Conservation (phyloP, 2,113 vertebrate genomes). For the Colinus virginianus region DNA sequence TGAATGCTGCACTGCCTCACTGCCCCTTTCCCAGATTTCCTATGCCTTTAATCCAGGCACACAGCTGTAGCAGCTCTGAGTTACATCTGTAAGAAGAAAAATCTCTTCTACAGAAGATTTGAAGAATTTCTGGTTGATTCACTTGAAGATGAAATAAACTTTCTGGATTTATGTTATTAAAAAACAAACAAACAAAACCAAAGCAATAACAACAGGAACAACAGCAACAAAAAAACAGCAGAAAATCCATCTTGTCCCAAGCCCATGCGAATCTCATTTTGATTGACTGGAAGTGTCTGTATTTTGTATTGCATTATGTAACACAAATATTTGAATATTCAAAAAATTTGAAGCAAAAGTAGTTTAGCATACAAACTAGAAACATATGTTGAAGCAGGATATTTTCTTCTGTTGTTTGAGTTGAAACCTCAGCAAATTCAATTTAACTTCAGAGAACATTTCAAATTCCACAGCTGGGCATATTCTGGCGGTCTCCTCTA, state of each 20-base stretch:
- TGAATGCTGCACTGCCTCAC: neutral
- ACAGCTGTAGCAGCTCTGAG: conserved; percentile 33
- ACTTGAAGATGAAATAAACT: neutral
- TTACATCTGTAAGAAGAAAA: conserved; percentile 20
- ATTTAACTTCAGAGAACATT: neutral
- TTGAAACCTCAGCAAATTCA: conserved; percentile 11
- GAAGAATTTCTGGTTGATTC: neutral
- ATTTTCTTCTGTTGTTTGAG: neutral
- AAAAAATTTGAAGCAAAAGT: neutral
- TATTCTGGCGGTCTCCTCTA: neutral
- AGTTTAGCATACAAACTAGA: neutral
- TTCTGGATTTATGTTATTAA: neutral
- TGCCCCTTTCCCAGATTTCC: neutral
- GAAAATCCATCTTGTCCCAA: neutral
- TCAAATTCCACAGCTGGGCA: neutral
- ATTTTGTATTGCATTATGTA: neutral
- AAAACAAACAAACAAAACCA: neutral
- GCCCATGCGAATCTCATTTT: neutral
- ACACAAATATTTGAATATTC: neutral
- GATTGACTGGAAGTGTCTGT: neutral
- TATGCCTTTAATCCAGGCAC: conserved; percentile 15
- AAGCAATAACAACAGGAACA: no score
- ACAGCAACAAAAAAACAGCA: neutral
- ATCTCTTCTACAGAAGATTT: neutral
- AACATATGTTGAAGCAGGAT: neutral